Conservation (phyloP, 2,797 vertebrate species). For the Poecilia gillii region DNA sequence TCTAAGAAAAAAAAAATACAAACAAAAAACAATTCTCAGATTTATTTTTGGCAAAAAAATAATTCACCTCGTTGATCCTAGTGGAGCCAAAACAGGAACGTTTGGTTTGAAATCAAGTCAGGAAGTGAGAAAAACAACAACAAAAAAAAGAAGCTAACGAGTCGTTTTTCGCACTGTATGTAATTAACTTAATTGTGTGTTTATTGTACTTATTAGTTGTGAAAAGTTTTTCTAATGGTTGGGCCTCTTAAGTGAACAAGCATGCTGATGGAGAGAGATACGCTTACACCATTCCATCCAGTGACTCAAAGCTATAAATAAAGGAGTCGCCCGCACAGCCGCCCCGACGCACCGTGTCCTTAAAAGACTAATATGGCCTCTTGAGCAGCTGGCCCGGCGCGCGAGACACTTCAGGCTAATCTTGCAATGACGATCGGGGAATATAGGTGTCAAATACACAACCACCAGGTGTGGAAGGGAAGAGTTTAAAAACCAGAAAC, state of each 20-base stretch:
- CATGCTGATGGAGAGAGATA: conserved; percentile 70
- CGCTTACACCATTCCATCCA: conserved; percentile 64
- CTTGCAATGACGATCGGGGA: conserved; percentile 52
- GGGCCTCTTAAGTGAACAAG: conserved; percentile 60
- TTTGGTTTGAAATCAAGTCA: not conserved
- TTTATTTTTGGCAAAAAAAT: not conserved
- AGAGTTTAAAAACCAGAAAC: conserved; percentile 22
- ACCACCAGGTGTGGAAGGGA: conserved; percentile 37
- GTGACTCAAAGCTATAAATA: conserved; percentile 81
- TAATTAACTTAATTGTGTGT: not conserved
- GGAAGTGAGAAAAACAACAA: not conserved
- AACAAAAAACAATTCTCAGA: not conserved
- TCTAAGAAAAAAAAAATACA: not conserved
- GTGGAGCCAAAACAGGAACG: not conserved
- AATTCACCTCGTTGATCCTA: not conserved
- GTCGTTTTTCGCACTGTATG: not conserved
- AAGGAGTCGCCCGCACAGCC: conserved; percentile 50
- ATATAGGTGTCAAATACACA: conserved; percentile 43
- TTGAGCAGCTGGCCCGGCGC: conserved; percentile 49
- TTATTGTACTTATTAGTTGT: not conserved
- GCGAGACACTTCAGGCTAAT: conserved; percentile 55
- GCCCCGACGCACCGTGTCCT: conserved; percentile 63
- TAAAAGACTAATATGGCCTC: conserved; percentile 76
- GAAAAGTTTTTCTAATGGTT: conserved; percentile 24
- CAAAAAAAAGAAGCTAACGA: not conserved